Evolutionary conservation across 1,140 invertebrate genomes (phyloP).

Genomic region (Pogonomyrmex barbatus): DNA sequence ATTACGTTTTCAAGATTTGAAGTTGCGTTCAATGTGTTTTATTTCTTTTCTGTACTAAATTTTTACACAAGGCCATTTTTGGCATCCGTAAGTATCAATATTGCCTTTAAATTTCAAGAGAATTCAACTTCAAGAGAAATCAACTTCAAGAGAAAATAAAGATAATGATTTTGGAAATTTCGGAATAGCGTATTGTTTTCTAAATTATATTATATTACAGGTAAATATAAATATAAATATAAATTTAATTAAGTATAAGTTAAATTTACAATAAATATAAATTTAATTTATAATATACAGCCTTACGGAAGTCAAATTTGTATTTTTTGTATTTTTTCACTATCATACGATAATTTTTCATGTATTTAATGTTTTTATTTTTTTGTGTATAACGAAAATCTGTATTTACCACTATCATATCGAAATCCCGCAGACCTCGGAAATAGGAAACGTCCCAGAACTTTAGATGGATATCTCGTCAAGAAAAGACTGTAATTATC

Average conservation of each 20-base stretch:
- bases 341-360: slow-evolving; percentile 10
- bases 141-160: not conserved
- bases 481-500: slow-evolving; percentile 41
- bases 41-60: not conserved
- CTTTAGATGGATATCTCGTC: slow-evolving; percentile 35
- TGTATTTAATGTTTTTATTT: slow-evolving; percentile 26
- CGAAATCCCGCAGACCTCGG: not conserved
- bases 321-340: not conserved
- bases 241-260: not conserved
- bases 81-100: not conserved
- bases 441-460: slow-evolving; percentile 7
- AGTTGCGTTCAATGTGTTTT: slow-evolving; percentile 1
- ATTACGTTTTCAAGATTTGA: not conserved
- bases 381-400: slow-evolving; percentile 17
- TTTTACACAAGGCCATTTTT: not conserved
- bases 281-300: too few species aligned
- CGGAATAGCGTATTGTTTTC: not conserved
- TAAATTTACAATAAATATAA: too few species aligned
- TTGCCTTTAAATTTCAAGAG: not conserved
- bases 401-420: not conserved
- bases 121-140: not conserved
- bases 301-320: slow-evolving; percentile 19
- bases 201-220: not conserved
- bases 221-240: not conserved
- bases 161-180: not conserved